Percentiles rank a stretch among this genome's conserved stretches.
Evolutionary conservation across 2,888 invertebrate genomes (phyloP).

Genomic region (Calliphora vomitoria): DNA sequence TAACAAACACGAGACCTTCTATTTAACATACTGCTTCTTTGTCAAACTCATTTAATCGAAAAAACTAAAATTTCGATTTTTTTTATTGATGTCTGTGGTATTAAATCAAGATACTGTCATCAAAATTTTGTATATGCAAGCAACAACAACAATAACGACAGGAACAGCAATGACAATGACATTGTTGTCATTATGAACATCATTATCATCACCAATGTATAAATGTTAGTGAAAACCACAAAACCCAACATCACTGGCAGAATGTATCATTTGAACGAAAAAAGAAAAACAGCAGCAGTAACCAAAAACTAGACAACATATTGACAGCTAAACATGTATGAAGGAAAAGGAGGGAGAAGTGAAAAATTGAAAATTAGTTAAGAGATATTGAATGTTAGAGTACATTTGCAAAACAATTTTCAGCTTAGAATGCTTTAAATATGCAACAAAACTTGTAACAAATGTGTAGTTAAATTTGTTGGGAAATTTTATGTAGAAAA

Average conservation of each 20-base stretch:
- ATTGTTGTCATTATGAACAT: constrained; percentile 42
- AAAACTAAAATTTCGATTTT: neutral
- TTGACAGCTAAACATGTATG: constrained; percentile 29
- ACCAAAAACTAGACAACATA: constrained; percentile 54
- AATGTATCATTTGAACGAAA: constrained; percentile 27
- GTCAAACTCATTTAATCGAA: constrained; percentile 22
- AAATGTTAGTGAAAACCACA: constrained; percentile 41
- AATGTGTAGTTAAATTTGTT: no score
- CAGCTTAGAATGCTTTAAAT: neutral
- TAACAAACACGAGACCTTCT: no score
- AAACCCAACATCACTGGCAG: constrained; percentile 41
- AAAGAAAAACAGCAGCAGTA: neutral
- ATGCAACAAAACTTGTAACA: no score
- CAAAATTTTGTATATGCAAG: constrained; percentile 32
- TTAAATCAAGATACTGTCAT: constrained; percentile 56
- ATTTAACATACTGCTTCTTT: neutral
- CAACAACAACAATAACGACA: constrained; percentile 21
- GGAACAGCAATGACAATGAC: constrained; percentile 51
- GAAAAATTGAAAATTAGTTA: no score
- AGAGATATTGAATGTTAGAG: neutral
- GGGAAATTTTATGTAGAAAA: no score
- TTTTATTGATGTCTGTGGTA: constrained; percentile 7
- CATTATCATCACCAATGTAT: neutral
- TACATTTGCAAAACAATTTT: constrained; percentile 25
- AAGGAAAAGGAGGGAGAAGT: no score